Evolutionary conservation across 2,797 vertebrate genomes (phyloP), one percentile per base, ranked within the genome.

Genomic region (Bradypodion ventrale): DNA sequence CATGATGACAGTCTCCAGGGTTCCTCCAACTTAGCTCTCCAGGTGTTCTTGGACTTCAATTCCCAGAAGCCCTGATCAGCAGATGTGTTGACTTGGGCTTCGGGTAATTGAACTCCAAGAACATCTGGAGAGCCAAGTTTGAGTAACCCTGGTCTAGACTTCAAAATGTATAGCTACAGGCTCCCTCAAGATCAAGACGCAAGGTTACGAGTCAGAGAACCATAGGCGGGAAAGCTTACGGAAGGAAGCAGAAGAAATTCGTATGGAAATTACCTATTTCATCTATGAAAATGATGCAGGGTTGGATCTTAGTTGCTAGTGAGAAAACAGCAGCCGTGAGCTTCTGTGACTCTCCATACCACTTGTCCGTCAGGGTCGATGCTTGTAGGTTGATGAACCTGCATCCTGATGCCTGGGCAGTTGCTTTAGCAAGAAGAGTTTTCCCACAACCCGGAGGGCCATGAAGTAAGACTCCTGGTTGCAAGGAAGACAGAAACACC

Each of bases 261-360:
- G 6, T 15, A 23, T 8, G 29, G 62, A 44, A 37, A 23, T 95
- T 82, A 97, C 96, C 96, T 23, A 97, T 97, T 92, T 97, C 96
- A 92, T 97, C 96, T 35, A 97, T 97, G 91, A 97, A 97, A 89
- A 97, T 92, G 59, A 97, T 97, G 87, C 97, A 97, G 44, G 97
- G 97, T 65, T 97, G 97, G 89, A 97, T 95, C 94, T 97, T 97
- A 42, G 92, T 92, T 40, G 96, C 97, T 93, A 97, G 83, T 4
- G 97, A 97, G 93, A 97, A 97, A 65, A 97, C 96, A 0, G 96
- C 96, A 35, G 96, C 96, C 0, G 97, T 96, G 88, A 97, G 95
- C 91, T 97, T 97, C 92, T 97, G 97, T 0, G 96, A 97, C 86
- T 97, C 97, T 0, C 96, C 96, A 1, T 97, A 97, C 96, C 97